These are phyloP conservation scores for Scaptomyza hsui DNA, from an alignment of 1,140 invertebrate species.

Conservation along the genomic window DNA sequence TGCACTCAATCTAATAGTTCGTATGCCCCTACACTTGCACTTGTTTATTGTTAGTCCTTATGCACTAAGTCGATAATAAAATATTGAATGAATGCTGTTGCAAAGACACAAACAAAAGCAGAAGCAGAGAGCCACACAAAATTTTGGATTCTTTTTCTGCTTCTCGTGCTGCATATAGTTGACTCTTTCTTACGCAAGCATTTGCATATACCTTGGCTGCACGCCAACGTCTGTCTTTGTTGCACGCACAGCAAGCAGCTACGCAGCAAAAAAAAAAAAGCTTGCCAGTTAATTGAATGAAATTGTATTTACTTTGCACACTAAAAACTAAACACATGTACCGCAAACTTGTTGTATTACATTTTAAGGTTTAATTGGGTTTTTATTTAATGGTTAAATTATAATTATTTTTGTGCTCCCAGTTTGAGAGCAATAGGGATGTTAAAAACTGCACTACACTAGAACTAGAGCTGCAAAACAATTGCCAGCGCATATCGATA, in stretches of 20 bases:
- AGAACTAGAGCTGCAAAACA: conserved; percentile 25
- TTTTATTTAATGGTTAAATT: conserved; percentile 16
- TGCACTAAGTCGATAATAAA: conserved; percentile 28
- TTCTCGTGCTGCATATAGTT: conserved; percentile 42
- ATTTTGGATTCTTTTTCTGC: conserved; percentile 54
- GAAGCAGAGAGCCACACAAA: conserved; percentile 47
- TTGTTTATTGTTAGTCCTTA: conserved; percentile 31
- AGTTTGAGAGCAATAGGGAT: conserved; percentile 33
- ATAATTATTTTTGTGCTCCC: conserved; percentile 22
- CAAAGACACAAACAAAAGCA: conserved; percentile 60
- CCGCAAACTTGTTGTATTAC: conserved; percentile 18
- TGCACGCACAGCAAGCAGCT: conserved; percentile 38
- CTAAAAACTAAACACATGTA: conserved; percentile 27
- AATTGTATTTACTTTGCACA: conserved; percentile 39
- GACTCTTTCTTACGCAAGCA: conserved; percentile 43
- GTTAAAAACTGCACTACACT: conserved; percentile 32
- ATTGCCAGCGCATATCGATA: conserved; percentile 13
- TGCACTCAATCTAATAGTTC: conserved; percentile 12
- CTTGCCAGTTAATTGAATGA: conserved; percentile 38
- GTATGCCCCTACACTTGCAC: conserved; percentile 3
- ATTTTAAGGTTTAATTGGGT: conserved; percentile 19
- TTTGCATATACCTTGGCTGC: conserved; percentile 38
- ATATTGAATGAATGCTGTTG: conserved; percentile 46
- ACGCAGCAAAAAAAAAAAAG: conserved; percentile 49
- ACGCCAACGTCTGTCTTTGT: conserved; percentile 47